Evolutionary conservation across 2,888 invertebrate genomes (phyloP), one percentile per base, ranked within the genome.

Genomic region (Palloptera scutellata): DNA sequence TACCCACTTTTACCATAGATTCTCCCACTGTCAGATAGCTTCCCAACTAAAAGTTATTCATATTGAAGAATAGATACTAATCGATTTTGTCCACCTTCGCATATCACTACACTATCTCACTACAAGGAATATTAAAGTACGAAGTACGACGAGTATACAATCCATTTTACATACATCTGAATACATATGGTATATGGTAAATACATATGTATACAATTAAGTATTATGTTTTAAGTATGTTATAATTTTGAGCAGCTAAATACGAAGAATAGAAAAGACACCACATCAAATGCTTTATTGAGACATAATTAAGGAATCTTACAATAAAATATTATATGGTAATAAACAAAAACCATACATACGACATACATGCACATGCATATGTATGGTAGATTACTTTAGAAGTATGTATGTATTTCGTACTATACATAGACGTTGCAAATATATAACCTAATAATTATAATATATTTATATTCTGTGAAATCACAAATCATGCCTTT

Each of bases 241-340:
- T 30, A 30, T 30, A 30, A 30, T 30, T 30, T 30, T 30, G 2
- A 6, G 30, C 12, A 52, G 61, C 13, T 62, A 43, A 15, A 52
- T 64, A 15, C 43, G 15, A 41, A 59, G 17, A 17, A 12, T 20
- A 61, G 40, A 41, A 61, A 52, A 40, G 19, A 61, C 61, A 48
- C 51, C 41, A 52, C 17, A 62, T 59, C 70, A 64, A 67, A 59
- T 66, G 68, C 60, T 64, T 68, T 68, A 70, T 63, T 67, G 61
- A 64, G 72, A 72, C 72, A 72, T 69, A 70, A 70, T 72, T 72
- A 72, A 70, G 72, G 72, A 72, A 72, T 63, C 64, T 66, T 72
- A 70, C 68, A 70, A 70, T 68, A 69, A 69, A 64, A 57, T 60
- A 30, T 40, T 59, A 55, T 58, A 54, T n/a, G n/a, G n/a, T n/a